A percentile compares a stretch with the other conserved stretches of the same genome.
phyloP scores from a whole-genome alignment of 2,888 invertebrate genomes.

The Uloborus plumipes region DNA sequence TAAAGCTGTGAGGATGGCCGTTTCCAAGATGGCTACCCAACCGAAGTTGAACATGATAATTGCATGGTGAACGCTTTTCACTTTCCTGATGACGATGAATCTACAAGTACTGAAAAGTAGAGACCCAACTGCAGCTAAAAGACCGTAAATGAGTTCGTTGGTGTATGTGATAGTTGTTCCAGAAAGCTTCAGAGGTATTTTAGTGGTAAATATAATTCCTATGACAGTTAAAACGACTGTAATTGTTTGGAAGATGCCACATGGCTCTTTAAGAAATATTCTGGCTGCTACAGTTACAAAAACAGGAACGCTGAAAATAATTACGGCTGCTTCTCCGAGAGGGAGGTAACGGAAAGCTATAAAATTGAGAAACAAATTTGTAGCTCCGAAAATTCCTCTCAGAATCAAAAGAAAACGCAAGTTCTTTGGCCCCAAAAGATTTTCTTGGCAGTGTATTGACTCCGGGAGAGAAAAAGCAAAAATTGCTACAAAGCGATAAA shows the following conservation, averaged over 20 bases:
- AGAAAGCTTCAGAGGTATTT: conserved; percentile 86
- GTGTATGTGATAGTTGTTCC: conserved; percentile 26
- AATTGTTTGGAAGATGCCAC: conserved; percentile 86
- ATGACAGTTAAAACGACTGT: conserved; percentile 86
- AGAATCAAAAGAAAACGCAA: conserved; percentile 83
- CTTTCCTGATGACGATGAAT: conserved; percentile 85
- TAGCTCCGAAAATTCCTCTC: conserved; percentile 89
- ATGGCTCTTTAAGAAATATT: conserved; percentile 87
- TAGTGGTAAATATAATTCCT: conserved; percentile 88
- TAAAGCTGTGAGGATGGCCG: conserved; percentile 78
- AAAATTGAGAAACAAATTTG: conserved; percentile 89
- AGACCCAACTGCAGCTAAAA: conserved; percentile 86
- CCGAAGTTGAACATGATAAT: conserved; percentile 92
- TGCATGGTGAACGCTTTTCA: conserved; percentile 88
- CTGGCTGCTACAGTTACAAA: conserved; percentile 82
- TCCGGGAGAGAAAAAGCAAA: conserved; percentile 89
- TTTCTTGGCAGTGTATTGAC: conserved; percentile 83
- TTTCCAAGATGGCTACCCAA: conserved; percentile 77
- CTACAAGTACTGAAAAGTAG: conserved; percentile 85
- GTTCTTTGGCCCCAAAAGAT: conserved; percentile 82
- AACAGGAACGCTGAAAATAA: conserved; percentile 92
- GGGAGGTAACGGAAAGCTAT: conserved; percentile 93
- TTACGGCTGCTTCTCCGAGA: conserved; percentile 89
- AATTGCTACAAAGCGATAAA: conserved; percentile 89
- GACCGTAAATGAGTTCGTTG: conserved; percentile 77